Evolutionary conservation across 2,797 vertebrate genomes (phyloP).

Genomic region (Premnoplex brunnescens): DNA sequence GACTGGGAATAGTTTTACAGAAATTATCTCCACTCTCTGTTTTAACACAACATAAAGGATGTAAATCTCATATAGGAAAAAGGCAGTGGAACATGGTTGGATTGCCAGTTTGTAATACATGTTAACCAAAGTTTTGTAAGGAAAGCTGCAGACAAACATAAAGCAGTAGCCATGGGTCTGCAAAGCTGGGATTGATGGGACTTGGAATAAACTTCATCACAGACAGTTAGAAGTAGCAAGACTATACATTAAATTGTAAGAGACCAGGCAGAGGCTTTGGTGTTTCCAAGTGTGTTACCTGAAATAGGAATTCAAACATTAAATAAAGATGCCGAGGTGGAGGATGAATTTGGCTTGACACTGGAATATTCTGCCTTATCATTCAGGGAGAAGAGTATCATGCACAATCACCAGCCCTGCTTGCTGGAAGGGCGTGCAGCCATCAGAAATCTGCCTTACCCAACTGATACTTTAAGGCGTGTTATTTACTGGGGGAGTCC

Average conservation of each 20-base stretch:
- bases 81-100: neutral
- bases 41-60: neutral
- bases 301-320: neutral
- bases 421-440: neutral
- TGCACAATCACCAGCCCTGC: neutral
- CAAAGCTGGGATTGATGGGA: neutral
- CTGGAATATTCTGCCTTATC: neutral
- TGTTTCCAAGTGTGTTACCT: neutral
- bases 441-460: neutral
- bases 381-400: neutral
- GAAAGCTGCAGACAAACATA: neutral
- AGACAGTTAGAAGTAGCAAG: neutral
- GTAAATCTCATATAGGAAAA: neutral
- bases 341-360: neutral
- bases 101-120: neutral
- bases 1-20: neutral
- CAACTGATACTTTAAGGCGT: rapidly evolving
- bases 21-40: neutral
- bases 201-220: neutral
- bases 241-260: neutral
- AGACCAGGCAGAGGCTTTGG: neutral
- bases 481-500: neutral
- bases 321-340: neutral
- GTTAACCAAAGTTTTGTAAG: neutral
- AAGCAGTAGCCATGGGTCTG: neutral